Conservation (phyloP, 2,888 invertebrate genomes). For the Oegoconia quadripuncta region DNA sequence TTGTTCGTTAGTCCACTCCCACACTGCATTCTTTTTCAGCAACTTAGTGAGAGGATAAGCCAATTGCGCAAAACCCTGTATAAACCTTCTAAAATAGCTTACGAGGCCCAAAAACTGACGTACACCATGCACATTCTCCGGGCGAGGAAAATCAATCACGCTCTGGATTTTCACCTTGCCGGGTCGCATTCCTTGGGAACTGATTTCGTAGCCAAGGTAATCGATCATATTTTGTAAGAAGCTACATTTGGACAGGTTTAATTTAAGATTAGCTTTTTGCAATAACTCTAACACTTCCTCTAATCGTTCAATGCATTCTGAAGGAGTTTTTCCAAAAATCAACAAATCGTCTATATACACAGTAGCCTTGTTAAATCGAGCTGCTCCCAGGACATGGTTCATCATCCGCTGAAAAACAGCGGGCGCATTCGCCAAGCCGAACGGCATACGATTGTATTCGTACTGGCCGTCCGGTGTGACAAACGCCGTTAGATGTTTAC, state of each 20-base stretch:
- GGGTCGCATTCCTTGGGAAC: constrained; percentile 13
- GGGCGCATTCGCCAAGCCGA: constrained; percentile 11
- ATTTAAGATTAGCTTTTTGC: not conserved
- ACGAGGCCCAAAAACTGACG: constrained; percentile 17
- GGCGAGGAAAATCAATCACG: constrained; percentile 15
- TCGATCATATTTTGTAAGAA: constrained; percentile 2
- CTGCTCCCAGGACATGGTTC: constrained; percentile 11
- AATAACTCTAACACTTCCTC: constrained; percentile 20
- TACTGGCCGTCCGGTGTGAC: constrained; percentile 19
- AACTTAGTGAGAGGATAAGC: constrained; percentile 14
- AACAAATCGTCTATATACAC: constrained; percentile 20
- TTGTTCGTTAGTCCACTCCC: constrained; percentile 16
- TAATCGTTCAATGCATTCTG: constrained; percentile 22
- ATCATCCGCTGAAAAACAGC: constrained; percentile 14
- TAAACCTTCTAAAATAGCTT: constrained; percentile 19
- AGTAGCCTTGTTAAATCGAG: constrained; percentile 11
- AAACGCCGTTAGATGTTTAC: constrained; percentile 12
- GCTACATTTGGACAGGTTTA: constrained; percentile 3
- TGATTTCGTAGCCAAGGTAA: constrained; percentile 9
- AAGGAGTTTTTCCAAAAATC: constrained; percentile 11
- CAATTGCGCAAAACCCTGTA: constrained; percentile 12
- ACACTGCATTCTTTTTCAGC: constrained; percentile 12
- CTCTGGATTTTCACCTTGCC: constrained; percentile 11
- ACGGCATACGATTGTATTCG: too few species aligned
- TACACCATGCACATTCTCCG: constrained; percentile 11